These are phyloP conservation scores for Pangasianodon gigas DNA, from an alignment of 2,113 vertebrate species.

Conservation along the genomic window DNA sequence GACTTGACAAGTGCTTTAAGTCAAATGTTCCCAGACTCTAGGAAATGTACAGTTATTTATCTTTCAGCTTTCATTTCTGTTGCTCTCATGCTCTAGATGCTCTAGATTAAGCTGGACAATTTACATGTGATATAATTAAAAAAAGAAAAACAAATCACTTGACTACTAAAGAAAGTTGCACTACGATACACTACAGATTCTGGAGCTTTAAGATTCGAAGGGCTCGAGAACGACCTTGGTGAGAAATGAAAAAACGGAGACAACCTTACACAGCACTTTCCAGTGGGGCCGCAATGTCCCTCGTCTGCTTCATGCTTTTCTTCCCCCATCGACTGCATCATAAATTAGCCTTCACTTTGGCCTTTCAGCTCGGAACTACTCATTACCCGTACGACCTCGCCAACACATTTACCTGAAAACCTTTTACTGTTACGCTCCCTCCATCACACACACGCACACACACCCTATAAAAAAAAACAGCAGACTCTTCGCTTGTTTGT, in stretches of 20 bases:
- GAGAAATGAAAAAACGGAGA: neutral
- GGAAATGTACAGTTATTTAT: neutral
- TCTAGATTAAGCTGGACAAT: neutral
- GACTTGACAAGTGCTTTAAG: no score
- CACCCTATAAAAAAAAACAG: neutral
- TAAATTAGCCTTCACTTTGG: constrained; percentile 41
- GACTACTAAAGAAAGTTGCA: neutral
- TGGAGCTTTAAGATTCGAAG: neutral
- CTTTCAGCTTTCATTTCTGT: neutral
- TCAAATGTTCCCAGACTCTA: neutral
- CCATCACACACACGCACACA: neutral
- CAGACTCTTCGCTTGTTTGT: constrained; percentile 25
- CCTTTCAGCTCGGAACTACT: constrained; percentile 35
- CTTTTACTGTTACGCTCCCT: constrained; percentile 12
- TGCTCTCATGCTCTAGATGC: no score
- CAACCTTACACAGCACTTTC: constrained; percentile 36
- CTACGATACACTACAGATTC: neutral
- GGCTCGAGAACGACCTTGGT: neutral
- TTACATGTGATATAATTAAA: neutral
- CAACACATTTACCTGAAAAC: constrained; percentile 29
- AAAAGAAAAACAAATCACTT: neutral
- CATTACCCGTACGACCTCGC: constrained; percentile 35
- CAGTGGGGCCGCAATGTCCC: constrained; percentile 19
- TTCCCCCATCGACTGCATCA: constrained; percentile 14
- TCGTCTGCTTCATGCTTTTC: constrained; percentile 31